Percentiles rank a stretch among this genome's conserved stretches.
Evolutionary conservation across 2,113 vertebrate genomes (phyloP).

Genomic region (Talpa occidentalis): DNA sequence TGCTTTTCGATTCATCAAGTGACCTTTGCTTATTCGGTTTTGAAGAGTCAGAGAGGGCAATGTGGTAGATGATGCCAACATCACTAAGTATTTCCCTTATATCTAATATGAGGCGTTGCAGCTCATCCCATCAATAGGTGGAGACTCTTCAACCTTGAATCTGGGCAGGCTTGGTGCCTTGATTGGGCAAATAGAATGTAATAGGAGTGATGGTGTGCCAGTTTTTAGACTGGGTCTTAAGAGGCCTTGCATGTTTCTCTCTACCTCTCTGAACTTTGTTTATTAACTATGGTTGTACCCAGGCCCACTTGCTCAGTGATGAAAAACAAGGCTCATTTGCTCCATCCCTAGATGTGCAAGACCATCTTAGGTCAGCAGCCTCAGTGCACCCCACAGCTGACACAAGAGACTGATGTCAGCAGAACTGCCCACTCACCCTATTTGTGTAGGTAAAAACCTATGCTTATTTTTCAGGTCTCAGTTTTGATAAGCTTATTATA

Average conservation of each 20-base stretch:
- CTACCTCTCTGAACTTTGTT: background rate
- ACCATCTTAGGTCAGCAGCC: background rate
- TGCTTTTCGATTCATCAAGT: slow-evolving; percentile 25
- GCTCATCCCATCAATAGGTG: background rate
- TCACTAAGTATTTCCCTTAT: background rate
- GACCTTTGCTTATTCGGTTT: slow-evolving; percentile 41
- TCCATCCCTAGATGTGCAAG: background rate
- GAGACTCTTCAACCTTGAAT: background rate
- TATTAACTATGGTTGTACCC: background rate
- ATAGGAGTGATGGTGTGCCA: background rate
- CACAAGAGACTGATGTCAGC: background rate
- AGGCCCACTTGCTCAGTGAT: background rate
- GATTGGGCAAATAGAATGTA: background rate
- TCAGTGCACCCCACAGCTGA: background rate
- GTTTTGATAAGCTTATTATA: background rate
- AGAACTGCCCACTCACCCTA: background rate
- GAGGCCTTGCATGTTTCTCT: background rate
- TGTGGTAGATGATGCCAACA: background rate
- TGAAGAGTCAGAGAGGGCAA: background rate
- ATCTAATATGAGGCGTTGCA: background rate
- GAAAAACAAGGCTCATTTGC: background rate
- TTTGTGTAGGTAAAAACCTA: background rate
- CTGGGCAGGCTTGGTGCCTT: background rate
- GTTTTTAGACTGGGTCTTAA: background rate
- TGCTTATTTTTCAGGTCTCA: background rate